Percentiles rank a stretch among this genome's conserved stretches.
Conservation (phyloP, 2,888 invertebrate genomes). For the Eilema caniola region DNA sequence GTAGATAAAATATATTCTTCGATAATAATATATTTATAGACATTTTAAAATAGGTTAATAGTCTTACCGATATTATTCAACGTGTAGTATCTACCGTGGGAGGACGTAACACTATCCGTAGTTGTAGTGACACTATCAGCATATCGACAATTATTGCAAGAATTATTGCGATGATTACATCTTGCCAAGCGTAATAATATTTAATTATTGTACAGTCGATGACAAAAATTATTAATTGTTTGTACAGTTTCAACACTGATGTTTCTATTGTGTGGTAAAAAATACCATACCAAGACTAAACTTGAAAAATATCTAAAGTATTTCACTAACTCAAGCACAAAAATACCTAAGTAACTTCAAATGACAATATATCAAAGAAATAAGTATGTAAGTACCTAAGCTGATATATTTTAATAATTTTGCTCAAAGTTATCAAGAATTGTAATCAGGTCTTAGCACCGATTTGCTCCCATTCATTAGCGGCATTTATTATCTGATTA, state of each 20-base stretch:
- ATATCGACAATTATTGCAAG: slow-evolving; percentile 39
- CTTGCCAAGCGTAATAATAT: slow-evolving; percentile 28
- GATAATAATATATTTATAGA: not conserved
- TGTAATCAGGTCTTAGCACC: too few relatives aligned
- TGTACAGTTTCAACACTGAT: not conserved
- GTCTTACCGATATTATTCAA: slow-evolving; percentile 8
- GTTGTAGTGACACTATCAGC: slow-evolving; percentile 38
- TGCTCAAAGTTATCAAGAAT: too few relatives aligned
- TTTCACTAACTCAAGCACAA: too few relatives aligned
- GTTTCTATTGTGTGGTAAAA: not conserved
- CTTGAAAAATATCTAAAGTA: too few relatives aligned
- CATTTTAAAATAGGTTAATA: not conserved
- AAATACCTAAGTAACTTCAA: too few relatives aligned
- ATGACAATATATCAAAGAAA: too few relatives aligned
- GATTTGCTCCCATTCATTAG: too few relatives aligned
- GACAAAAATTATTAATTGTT: slow-evolving; percentile 4
- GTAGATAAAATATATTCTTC: not conserved
- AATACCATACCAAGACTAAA: too few relatives aligned
- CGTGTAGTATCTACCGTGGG: slow-evolving; percentile 15
- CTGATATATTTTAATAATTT: too few relatives aligned
- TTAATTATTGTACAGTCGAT: slow-evolving; percentile 30
- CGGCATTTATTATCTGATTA: too few relatives aligned
- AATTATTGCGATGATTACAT: slow-evolving; percentile 40
- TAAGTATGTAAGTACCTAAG: too few relatives aligned
- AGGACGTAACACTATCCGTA: slow-evolving; percentile 33